phyloP scores from a whole-genome alignment of 2,797 vertebrate species.

The Coranthus polyacanthus region DNA sequence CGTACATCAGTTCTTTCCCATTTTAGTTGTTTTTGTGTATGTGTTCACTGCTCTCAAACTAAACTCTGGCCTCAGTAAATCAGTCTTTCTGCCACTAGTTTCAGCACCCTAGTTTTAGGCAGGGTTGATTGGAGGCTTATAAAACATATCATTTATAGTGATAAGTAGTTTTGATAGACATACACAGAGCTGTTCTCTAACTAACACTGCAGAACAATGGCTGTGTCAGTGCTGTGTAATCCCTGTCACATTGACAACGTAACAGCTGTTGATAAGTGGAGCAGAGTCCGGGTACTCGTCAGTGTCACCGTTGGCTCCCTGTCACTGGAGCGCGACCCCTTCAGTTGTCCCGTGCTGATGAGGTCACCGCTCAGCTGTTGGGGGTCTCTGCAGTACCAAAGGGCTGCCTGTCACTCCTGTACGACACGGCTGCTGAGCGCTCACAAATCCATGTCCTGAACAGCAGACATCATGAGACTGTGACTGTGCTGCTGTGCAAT shows the following conservation, averaged over 20 bases:
- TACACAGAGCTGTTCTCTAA: not conserved
- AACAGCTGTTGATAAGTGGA: constrained; percentile 60
- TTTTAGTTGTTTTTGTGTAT: too few species aligned
- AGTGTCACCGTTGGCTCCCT: too few species aligned
- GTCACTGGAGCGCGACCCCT: constrained; percentile 50
- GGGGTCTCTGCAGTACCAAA: constrained; percentile 64
- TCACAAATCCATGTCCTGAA: constrained; percentile 29
- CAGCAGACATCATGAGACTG: constrained; percentile 43
- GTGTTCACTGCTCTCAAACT: too few species aligned
- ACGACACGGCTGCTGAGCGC: constrained; percentile 48
- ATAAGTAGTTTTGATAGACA: too few species aligned
- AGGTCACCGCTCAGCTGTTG: constrained; percentile 83
- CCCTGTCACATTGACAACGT: constrained; percentile 47
- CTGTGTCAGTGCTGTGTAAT: constrained; percentile 40
- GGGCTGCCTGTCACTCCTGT: constrained; percentile 46
- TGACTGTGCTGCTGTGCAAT: constrained; percentile 43
- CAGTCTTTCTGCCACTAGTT: not conserved
- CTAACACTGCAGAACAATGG: not conserved
- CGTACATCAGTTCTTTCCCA: too few species aligned
- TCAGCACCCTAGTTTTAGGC: not conserved
- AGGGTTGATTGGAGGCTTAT: too few species aligned
- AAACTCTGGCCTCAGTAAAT: too few species aligned
- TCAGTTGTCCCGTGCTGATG: constrained; percentile 66
- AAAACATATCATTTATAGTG: too few species aligned
- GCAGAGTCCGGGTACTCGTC: constrained; percentile 31